Evolutionary conservation across 2,797 vertebrate genomes (phyloP).

Genomic region (Mionectes olivaceus): DNA sequence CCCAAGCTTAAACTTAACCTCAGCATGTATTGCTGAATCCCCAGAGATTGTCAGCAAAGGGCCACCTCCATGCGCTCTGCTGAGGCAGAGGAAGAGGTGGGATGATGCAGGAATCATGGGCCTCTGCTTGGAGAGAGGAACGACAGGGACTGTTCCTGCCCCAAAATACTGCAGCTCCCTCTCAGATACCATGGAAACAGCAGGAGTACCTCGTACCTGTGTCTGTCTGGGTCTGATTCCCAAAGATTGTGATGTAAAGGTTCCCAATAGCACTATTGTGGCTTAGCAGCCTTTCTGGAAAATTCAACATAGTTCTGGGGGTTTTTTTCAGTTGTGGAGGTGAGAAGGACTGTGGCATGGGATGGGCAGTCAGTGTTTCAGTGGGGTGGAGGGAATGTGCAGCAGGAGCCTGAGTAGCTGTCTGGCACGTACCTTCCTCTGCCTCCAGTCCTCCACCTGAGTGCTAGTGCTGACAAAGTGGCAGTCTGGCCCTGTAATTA

Average conservation of each 20-base stretch:
- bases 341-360: fast-evolving
- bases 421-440: not conserved
- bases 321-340: not conserved
- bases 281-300: not conserved
- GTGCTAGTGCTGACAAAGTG: not conserved
- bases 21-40: not conserved
- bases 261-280: fast-evolving
- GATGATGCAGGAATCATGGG: not conserved
- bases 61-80: not conserved
- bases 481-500: not conserved
- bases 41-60: not conserved
- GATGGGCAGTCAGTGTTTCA: fast-evolving
- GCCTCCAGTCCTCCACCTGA: not conserved
- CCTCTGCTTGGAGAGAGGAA: not conserved
- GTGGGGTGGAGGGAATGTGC: fast-evolving
- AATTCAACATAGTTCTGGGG: not conserved
- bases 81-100: not conserved
- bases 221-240: not conserved
- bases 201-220: no score
- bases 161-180: not conserved
- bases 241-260: not conserved
- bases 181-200: not conserved
- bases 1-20: not conserved
- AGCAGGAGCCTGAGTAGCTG: not conserved
- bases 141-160: fast-evolving